Evolutionary conservation across 2,888 invertebrate genomes (phyloP), one percentile per base, ranked within the genome.

Genomic region (Dryococelus australis): DNA sequence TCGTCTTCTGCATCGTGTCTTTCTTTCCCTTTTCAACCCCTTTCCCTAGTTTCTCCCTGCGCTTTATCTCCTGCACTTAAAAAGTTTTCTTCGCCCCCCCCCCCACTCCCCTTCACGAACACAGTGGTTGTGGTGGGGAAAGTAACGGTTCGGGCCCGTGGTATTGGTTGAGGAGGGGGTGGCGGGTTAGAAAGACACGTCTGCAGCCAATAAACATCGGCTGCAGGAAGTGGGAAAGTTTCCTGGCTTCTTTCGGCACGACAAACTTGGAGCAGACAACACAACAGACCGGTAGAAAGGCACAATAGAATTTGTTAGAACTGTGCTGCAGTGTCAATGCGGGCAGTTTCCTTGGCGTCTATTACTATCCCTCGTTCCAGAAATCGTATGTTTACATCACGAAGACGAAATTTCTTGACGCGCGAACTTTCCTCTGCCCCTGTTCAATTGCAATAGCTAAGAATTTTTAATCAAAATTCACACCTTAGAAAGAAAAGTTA

Each of bases 41-140:
- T 65, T 65, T n/a, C 16, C n/a, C n/a, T 4, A 24, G 20, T 5
- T 20, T 24, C n/a, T n/a, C 65, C 24, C 8, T 20, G 16, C 65
- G 1, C 65, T 65, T 65, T 65, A 65, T 65, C 65, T 65, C 24
- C 24, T 65, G 65, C 65, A 65, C 65, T 65, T 65, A 65, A 65
- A 65, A 65, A 65, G 65, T 65, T 65, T 65, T 24, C 65, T 65
- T 65, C 24, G 65, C n/a, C n/a, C n/a, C n/a, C 65, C 6, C 16
- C n/a, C 65, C 65, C 10, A 65, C 65, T 65, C 65, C 20, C 20
- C 65, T 65, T n/a, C 65, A n/a, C 65, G 65, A 65, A 20, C 65
- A n/a, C 65, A 20, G n/a, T 65, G n/a, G 65, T 65, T 65, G 65
- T 65, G 65, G 65, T 65, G 65, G n/a, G n/a, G 65, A 65, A 65